Percentiles rank a stretch among this genome's conserved stretches.
phyloP scores from a whole-genome alignment of 2,888 invertebrate genomes.

The Cybosia mesomella region DNA sequence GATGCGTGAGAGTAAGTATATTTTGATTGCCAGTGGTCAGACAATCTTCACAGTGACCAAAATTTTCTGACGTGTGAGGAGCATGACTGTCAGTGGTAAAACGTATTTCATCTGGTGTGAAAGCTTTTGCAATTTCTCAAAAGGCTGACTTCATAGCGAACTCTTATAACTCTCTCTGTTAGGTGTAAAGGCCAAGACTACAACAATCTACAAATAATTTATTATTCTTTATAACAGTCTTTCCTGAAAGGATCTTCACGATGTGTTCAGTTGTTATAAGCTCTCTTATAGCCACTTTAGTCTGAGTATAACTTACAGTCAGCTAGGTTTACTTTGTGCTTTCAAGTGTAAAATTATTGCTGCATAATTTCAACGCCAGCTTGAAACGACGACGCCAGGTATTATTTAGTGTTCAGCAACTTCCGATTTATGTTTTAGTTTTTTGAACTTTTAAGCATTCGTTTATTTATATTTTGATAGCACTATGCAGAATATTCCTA shows the following conservation, averaged over 20 bases:
- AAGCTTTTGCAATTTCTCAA: neutral
- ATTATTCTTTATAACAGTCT: conserved; percentile 48
- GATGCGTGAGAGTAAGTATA: neutral
- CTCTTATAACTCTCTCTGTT: conserved; percentile 22
- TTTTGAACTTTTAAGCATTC: conserved; percentile 18
- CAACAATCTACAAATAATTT: conserved; percentile 40
- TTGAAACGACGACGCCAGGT: conserved; percentile 46
- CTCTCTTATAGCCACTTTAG: conserved; percentile 64
- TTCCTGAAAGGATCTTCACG: conserved; percentile 54
- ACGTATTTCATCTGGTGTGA: neutral
- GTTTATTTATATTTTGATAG: neutral
- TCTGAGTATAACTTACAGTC: conserved; percentile 56
- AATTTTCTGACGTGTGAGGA: neutral
- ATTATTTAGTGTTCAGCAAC: conserved; percentile 50
- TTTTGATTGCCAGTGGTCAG: neutral
- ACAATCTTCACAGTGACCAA: neutral
- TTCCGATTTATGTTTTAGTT: conserved; percentile 31
- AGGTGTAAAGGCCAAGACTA: conserved; percentile 33
- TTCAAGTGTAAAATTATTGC: conserved; percentile 65
- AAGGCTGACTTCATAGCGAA: conserved; percentile 33
- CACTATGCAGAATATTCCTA: neutral
- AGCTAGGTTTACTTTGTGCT: conserved; percentile 58
- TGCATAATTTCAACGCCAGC: conserved; percentile 58
- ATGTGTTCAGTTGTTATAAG: conserved; percentile 61
- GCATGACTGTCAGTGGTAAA: neutral